These are phyloP conservation scores for Cyprinodon brontotheroides DNA, from an alignment of 2,113 vertebrate genomes.

Conservation along the genomic window DNA sequence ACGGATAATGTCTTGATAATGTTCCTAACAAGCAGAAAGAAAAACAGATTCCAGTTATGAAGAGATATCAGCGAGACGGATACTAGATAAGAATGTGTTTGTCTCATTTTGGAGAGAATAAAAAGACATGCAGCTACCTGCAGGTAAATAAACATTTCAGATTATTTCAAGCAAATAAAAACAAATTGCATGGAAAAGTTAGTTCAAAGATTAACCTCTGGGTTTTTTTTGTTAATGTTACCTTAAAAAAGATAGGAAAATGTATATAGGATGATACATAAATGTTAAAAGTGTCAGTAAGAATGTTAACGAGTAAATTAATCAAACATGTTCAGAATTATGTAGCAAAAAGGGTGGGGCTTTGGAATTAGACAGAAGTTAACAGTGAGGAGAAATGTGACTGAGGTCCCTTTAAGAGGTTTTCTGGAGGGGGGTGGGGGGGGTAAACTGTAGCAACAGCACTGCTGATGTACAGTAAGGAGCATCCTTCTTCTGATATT, in stretches of 20 bases:
- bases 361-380: conserved; percentile 21
- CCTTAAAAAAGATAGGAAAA: no score
- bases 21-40: conserved; percentile 35
- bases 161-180: neutral
- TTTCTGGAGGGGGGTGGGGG: conserved; percentile 8
- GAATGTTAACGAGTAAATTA: neutral
- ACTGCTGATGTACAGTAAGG: conserved; percentile 50
- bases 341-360: conserved; percentile 48
- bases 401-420: conserved; percentile 77
- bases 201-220: neutral
- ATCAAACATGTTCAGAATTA: conserved; percentile 35
- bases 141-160: neutral
- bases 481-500: conserved; percentile 65
- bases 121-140: neutral
- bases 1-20: conserved; percentile 70
- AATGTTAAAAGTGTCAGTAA: neutral
- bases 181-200: neutral
- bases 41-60: neutral
- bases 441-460: conserved; percentile 68
- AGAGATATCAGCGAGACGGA: neutral
- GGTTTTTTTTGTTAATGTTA: no score
- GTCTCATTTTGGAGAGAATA: neutral
- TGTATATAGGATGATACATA: no score
- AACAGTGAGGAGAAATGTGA: conserved; percentile 61
- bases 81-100: neutral